Conservation (phyloP, 2,888 invertebrate genomes). For the Prosopocoilus inquinatus region DNA sequence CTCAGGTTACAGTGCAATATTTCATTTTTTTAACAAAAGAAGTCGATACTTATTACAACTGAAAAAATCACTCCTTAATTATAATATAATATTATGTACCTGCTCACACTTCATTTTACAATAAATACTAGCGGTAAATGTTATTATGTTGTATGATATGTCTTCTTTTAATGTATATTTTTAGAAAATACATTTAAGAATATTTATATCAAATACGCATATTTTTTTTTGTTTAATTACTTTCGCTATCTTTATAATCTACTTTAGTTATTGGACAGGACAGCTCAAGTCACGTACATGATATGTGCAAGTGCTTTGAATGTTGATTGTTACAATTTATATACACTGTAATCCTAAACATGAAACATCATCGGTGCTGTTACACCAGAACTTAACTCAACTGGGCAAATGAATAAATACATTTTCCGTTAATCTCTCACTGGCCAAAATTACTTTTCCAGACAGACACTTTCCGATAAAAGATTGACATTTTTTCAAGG, state of each 20-base stretch:
- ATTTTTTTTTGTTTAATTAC: constrained; percentile 25
- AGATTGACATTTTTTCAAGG: no score
- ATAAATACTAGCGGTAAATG: not conserved
- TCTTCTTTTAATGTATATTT: constrained; percentile 41
- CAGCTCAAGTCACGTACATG: constrained; percentile 42
- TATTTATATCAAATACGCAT: constrained; percentile 43
- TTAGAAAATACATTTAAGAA: constrained; percentile 48
- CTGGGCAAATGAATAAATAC: not conserved
- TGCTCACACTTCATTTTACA: constrained; percentile 19
- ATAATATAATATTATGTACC: not conserved
- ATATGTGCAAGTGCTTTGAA: constrained; percentile 12
- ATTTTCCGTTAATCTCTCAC: no score
- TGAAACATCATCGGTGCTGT: constrained; percentile 1
- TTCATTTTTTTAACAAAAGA: not conserved
- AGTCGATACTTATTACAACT: not conserved
- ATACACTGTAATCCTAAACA: not conserved
- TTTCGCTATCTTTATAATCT: constrained; percentile 31
- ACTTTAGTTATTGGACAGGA: constrained; percentile 49
- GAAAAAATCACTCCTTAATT: constrained; percentile 2
- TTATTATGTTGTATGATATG: constrained; percentile 23
- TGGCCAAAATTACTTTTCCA: no score
- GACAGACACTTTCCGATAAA: no score
- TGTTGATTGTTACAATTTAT: constrained; percentile 4
- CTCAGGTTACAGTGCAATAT: constrained; percentile 32
- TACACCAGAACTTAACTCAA: constrained; percentile 4